These are phyloP conservation scores for Cremastinae sp. DNA, from an alignment of 2,888 invertebrate species.

Conservation along the genomic window DNA sequence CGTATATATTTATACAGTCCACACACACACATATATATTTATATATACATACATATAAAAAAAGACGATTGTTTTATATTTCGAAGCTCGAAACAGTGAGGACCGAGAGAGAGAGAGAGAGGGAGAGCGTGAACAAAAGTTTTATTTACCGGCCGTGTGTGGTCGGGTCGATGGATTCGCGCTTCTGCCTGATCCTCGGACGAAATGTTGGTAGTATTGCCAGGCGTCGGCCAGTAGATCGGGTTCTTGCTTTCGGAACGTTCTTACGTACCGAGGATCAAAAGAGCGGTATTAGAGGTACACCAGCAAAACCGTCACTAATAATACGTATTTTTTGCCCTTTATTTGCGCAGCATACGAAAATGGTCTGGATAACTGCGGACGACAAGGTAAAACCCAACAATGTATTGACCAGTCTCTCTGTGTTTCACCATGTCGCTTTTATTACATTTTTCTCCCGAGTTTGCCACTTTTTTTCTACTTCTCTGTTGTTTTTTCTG, in stretches of 20 bases:
- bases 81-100: conserved; percentile 2
- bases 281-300: conserved; percentile 8
- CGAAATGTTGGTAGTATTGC: conserved; percentile 44
- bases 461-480: conserved; percentile 41
- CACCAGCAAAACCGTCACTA: conserved; percentile 56
- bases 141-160: conserved; percentile 40
- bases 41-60: conserved; percentile 5
- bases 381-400: conserved; percentile 77
- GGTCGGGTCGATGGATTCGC: conserved; percentile 47
- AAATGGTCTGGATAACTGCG: conserved; percentile 79
- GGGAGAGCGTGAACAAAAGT: conserved; percentile 5
- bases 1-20: background rate
- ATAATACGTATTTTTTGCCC: conserved; percentile 76
- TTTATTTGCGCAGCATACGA: conserved; percentile 79
- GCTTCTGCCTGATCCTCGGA: conserved; percentile 43
- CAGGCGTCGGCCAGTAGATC: conserved; percentile 26
- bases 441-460: conserved; percentile 49
- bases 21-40: background rate
- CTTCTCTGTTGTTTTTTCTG: too few relatives aligned
- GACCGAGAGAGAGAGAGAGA: background rate
- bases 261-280: conserved; percentile 35
- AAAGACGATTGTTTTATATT: conserved; percentile 11
- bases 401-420: conserved; percentile 37
- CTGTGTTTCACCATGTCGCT: conserved; percentile 42
- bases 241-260: conserved; percentile 34